Conservation (phyloP, 2,888 invertebrate species). For the Sesamia inferens region DNA sequence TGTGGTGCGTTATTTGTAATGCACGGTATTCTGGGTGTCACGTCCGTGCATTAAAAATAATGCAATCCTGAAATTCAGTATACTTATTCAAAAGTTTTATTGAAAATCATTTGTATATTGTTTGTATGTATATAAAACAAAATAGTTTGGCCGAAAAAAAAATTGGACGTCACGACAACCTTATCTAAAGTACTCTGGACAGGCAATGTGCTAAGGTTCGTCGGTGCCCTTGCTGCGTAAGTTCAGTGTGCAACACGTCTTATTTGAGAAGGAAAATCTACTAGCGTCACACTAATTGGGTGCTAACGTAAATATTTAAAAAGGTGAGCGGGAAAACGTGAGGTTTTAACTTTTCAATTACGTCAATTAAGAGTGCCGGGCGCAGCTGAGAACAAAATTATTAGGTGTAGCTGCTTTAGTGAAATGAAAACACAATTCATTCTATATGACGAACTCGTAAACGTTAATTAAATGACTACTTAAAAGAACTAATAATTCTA, state of each 20-base stretch:
- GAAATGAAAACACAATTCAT: slow-evolving; percentile 59
- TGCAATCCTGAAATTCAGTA: too few relatives aligned
- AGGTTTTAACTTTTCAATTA: slow-evolving; percentile 87
- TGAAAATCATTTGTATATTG: too few relatives aligned
- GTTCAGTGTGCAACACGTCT: slow-evolving; percentile 54
- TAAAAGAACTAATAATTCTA: slow-evolving; percentile 51
- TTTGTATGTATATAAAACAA: too few relatives aligned
- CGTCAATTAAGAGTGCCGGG: slow-evolving; percentile 82
- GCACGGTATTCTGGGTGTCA: too few relatives aligned
- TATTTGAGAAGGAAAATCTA: slow-evolving; percentile 76
- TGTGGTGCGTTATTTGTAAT: too few relatives aligned
- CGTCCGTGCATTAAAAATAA: too few relatives aligned
- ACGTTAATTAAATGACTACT: slow-evolving; percentile 47
- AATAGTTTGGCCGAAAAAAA: too few relatives aligned
- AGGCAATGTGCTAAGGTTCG: too few relatives aligned
- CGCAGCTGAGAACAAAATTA: slow-evolving; percentile 71
- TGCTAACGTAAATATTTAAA: slow-evolving; percentile 88
- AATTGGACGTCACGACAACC: too few relatives aligned
- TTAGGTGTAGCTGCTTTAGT: slow-evolving; percentile 67
- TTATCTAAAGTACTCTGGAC: too few relatives aligned
- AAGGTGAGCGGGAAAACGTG: slow-evolving; percentile 81
- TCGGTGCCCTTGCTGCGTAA: slow-evolving; percentile 1
- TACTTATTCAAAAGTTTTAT: too few relatives aligned
- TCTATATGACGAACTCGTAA: slow-evolving; percentile 55
- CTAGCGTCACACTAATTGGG: slow-evolving; percentile 85